Conservation (phyloP, 2,797 vertebrate species). For the Falco biarmicus region DNA sequence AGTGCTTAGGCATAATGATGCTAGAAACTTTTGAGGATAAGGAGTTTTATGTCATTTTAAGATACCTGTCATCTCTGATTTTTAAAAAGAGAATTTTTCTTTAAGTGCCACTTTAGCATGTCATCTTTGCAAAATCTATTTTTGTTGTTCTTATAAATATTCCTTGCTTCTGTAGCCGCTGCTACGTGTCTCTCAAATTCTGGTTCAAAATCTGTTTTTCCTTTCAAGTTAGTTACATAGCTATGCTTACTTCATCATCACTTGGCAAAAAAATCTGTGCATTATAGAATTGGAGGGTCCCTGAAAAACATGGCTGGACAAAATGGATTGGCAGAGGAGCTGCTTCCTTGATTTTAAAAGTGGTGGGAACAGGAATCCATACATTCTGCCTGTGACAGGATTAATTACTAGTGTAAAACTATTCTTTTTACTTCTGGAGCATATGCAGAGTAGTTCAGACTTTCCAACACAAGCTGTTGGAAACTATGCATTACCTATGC, state of each 20-base stretch:
- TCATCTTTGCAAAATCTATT: not conserved
- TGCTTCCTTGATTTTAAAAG: not conserved
- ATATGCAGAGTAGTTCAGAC: not conserved
- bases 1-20: not conserved
- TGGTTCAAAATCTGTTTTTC: not conserved
- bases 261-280: not conserved
- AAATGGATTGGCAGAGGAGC: not conserved
- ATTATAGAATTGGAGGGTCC: not conserved
- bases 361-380: not conserved
- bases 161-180: not conserved
- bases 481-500: not conserved
- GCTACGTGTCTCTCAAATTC: not conserved
- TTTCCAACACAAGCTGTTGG: not conserved
- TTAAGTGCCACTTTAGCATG: not conserved
- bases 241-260: not conserved
- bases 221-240: not conserved
- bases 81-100: not conserved
- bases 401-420: not conserved
- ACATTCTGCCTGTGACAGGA: not conserved
- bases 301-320: not conserved
- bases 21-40: not conserved
- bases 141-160: not conserved
- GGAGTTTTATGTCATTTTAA: not conserved
- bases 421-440: not conserved
- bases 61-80: not conserved